Conservation (phyloP, 2,888 invertebrate species). For the Imbricaverruca yamaguchii region DNA sequence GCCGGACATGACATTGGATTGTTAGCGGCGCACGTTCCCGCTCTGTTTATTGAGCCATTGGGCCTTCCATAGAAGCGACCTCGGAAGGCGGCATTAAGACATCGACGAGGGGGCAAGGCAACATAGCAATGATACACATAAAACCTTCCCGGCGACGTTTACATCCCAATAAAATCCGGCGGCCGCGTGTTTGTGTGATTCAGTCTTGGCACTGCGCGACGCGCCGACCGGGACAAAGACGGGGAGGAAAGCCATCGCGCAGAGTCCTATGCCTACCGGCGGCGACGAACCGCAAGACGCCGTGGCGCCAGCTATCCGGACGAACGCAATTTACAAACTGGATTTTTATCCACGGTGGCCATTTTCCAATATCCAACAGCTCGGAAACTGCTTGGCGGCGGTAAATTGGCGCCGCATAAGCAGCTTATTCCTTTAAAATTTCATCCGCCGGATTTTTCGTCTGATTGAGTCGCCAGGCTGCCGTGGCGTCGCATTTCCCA, state of each 20-base stretch:
- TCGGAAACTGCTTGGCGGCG: background rate
- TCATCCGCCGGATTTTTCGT: background rate
- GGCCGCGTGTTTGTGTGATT: background rate
- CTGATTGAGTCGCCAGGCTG: background rate
- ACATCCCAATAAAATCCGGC: background rate
- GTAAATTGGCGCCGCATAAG: constrained; percentile 15
- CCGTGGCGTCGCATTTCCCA: background rate
- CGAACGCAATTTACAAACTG: background rate
- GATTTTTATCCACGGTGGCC: background rate
- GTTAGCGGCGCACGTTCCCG: background rate
- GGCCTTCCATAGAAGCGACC: constrained; percentile 8
- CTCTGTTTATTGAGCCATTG: constrained; percentile 4
- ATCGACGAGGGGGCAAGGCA: background rate
- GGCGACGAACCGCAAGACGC: background rate
- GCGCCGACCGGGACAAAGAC: background rate
- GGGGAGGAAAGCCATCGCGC: background rate
- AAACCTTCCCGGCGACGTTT: constrained; percentile 9
- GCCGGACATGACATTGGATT: background rate
- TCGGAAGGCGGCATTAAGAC: constrained; percentile 3
- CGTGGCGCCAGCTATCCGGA: background rate
- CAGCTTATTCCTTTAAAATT: constrained; percentile 2
- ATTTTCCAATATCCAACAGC: background rate
- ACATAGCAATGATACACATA: constrained; percentile 8
- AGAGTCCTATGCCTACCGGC: background rate
- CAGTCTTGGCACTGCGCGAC: background rate